Percentiles rank a stretch among this genome's conserved stretches.
Conservation (phyloP, 2,888 invertebrate genomes). For the Gortyna flavago region DNA sequence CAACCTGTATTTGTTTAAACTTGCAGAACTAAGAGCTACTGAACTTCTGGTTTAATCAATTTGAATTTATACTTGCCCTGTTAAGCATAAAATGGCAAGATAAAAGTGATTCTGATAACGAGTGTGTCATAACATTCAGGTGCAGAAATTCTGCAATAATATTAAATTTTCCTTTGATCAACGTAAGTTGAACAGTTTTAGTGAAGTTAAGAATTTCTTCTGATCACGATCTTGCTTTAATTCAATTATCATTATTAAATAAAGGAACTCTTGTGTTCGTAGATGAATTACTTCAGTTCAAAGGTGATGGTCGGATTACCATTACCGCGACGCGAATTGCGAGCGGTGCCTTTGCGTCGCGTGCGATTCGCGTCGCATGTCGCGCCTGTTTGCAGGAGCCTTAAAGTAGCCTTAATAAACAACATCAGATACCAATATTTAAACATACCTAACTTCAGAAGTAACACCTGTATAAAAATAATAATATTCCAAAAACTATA, state of each 20-base stretch:
- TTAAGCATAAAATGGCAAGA: constrained; percentile 3
- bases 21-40: neutral
- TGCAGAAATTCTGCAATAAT: neutral
- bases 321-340: no score
- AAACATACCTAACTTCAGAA: constrained; percentile 5
- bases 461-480: constrained; percentile 49
- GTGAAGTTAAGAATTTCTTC: neutral
- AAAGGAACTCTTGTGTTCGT: neutral
- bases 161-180: constrained; percentile 23
- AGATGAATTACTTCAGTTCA: neutral
- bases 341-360: no score
- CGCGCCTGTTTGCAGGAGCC: no score
- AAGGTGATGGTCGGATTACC: no score
- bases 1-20: neutral
- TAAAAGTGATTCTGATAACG: constrained; percentile 1
- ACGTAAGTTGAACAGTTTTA: neutral
- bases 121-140: neutral
- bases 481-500: constrained; percentile 53
- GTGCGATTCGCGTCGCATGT: no score
- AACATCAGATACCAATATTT: neutral
- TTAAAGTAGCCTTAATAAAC: neutral
- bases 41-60: neutral
- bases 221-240: neutral
- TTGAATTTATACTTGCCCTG: neutral
- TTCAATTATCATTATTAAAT: neutral